A percentile compares a stretch with the other conserved stretches of the same genome.
These are phyloP conservation scores for Tinea semifulvella DNA, from an alignment of 2,888 invertebrate species.

Conservation along the genomic window DNA sequence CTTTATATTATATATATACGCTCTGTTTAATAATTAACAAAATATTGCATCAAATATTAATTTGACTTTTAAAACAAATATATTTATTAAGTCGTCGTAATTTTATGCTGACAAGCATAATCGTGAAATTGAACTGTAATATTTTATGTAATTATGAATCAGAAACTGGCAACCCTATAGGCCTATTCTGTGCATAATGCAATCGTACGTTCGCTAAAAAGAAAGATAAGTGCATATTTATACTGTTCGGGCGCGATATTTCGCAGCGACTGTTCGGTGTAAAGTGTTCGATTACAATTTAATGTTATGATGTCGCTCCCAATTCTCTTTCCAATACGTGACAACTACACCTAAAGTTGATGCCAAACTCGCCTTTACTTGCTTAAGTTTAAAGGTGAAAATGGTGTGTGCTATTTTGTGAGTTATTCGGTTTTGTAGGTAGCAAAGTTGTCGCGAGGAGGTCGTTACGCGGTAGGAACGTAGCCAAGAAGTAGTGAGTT, in stretches of 20 bases:
- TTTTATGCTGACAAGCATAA: too few relatives aligned
- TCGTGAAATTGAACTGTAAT: too few relatives aligned
- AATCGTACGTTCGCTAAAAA: constrained; percentile 61
- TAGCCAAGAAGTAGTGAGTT: constrained; percentile 34
- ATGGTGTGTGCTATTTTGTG: background rate
- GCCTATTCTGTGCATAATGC: constrained; percentile 45
- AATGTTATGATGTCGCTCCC: constrained; percentile 48
- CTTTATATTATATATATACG: background rate
- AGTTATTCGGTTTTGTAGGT: constrained; percentile 19
- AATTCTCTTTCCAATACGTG: background rate
- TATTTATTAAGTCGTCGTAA: background rate
- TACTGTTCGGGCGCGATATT: constrained; percentile 58
- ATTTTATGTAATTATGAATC: too few relatives aligned
- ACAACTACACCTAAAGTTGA: constrained; percentile 6
- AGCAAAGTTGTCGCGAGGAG: constrained; percentile 27
- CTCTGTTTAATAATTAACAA: background rate
- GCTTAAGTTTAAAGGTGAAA: background rate
- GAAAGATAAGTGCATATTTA: constrained; percentile 66
- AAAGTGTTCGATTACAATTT: constrained; percentile 67
- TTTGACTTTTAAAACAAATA: too few relatives aligned
- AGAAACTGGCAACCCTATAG: constrained; percentile 2
- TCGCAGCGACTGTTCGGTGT: constrained; percentile 54
- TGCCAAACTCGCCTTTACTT: constrained; percentile 25
- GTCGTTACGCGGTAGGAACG: constrained; percentile 40
- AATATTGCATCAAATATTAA: too few relatives aligned